A percentile compares a stretch with the other conserved stretches of the same genome.
Conservation (phyloP, 2,113 vertebrate species). For the Manacus vitellinus region DNA sequence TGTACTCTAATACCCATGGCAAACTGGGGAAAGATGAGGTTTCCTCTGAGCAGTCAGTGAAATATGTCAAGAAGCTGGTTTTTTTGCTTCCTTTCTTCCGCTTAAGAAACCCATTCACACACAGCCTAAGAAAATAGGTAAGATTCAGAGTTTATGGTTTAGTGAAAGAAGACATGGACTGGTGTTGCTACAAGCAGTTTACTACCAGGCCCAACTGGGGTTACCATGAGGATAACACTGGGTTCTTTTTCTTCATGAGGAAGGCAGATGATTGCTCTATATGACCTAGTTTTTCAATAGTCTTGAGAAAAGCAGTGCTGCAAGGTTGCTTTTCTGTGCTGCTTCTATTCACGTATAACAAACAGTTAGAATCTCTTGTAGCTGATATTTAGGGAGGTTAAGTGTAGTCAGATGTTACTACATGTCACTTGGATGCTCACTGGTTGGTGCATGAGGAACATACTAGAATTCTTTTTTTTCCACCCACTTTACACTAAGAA, state of each 20-base stretch:
- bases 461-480: background rate
- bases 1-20: background rate
- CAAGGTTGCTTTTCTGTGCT: background rate
- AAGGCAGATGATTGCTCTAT: background rate
- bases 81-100: background rate
- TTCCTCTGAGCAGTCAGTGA: background rate
- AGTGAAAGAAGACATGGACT: background rate
- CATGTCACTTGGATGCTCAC: background rate
- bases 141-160: background rate
- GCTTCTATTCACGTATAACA: background rate
- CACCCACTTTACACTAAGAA: background rate
- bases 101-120: background rate
- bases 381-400: background rate
- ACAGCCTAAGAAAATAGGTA: background rate
- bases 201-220: background rate
- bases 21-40: background rate
- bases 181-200: background rate
- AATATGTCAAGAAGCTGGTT: background rate
- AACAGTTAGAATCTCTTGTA: background rate
- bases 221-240: background rate
- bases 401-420: background rate
- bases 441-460: background rate
- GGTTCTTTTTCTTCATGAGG: background rate
- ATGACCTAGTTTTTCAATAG: background rate
- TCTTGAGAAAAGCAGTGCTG: background rate